A percentile compares a stretch with the other conserved stretches of the same genome.
phyloP scores from a whole-genome alignment of 2,888 invertebrate genomes.

The Drosophila eohydei region DNA sequence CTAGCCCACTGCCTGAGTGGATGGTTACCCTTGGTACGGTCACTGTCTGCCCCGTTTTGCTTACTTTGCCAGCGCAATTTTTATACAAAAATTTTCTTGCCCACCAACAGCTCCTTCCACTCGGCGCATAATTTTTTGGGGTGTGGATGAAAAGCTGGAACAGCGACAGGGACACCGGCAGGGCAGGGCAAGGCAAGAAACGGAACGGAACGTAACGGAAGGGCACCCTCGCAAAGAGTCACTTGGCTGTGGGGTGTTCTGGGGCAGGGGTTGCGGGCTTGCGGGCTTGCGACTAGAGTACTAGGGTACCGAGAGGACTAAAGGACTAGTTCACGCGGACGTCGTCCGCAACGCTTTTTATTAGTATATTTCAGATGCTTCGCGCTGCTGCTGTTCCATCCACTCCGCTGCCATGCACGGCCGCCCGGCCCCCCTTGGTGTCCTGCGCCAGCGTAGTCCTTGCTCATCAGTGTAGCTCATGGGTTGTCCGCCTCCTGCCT shows the following conservation, averaged over 20 bases:
- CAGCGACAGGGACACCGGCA: neutral
- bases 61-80: constrained; percentile 78
- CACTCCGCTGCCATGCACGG: neutral
- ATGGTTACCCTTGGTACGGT: constrained; percentile 60
- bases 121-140: constrained; percentile 61
- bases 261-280: neutral
- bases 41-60: constrained; percentile 60
- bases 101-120: constrained; percentile 28
- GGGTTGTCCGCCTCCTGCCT: constrained; percentile 25
- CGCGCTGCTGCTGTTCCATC: constrained; percentile 30
- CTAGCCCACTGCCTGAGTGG: constrained; percentile 7
- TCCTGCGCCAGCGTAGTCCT: constrained; percentile 56
- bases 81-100: constrained; percentile 79
- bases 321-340: constrained; percentile 75
- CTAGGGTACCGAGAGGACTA: constrained; percentile 45
- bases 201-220: constrained; percentile 12
- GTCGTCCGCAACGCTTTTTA: constrained; percentile 68
- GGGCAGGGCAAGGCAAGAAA: constrained; percentile 11
- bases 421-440: neutral
- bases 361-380: constrained; percentile 62
- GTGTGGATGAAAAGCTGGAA: constrained; percentile 41
- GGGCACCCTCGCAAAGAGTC: constrained; percentile 46
- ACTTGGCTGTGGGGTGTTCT: constrained; percentile 53
- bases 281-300: constrained; percentile 22
- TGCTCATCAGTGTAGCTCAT: constrained; percentile 72